Conservation (phyloP, 2,113 vertebrate genomes). For the Saccopteryx leptura region DNA sequence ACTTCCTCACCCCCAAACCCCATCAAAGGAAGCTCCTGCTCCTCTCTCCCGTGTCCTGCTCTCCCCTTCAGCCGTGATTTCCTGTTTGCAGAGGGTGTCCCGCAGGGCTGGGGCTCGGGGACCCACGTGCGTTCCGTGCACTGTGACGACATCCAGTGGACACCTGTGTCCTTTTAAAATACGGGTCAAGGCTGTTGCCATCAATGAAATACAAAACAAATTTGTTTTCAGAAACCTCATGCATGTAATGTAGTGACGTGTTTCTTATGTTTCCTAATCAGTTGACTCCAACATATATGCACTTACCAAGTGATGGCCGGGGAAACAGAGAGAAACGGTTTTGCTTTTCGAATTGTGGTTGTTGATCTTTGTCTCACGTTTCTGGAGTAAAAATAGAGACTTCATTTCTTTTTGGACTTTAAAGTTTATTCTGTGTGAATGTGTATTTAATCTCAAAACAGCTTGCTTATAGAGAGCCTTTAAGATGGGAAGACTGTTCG, state of each 20-base stretch:
- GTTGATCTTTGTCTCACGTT: neutral
- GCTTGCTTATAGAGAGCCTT: conserved; percentile 18
- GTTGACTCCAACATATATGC: neutral
- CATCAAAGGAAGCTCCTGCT: neutral
- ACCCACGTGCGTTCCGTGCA: fast-evolving
- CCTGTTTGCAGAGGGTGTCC: fast-evolving
- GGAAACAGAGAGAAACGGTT: neutral
- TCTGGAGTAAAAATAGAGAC: neutral
- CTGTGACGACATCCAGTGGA: neutral
- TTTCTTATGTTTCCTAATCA: neutral
- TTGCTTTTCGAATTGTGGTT: neutral
- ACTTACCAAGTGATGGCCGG: neutral
- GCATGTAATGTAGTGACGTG: neutral
- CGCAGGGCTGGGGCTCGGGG: fast-evolving
- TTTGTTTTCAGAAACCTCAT: neutral
- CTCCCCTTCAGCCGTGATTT: neutral
- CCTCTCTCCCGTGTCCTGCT: neutral
- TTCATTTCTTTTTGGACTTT: neutral
- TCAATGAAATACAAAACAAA: neutral
- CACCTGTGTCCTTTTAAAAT: fast-evolving
- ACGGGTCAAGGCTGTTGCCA: neutral
- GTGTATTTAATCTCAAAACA: neutral
- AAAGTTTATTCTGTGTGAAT: neutral
- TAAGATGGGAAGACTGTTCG: neutral
- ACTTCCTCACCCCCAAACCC: neutral